These are phyloP conservation scores for Desmophyllum pertusum DNA, from an alignment of 92 coral and sea anemone genomes.

Conservation along the genomic window DNA sequence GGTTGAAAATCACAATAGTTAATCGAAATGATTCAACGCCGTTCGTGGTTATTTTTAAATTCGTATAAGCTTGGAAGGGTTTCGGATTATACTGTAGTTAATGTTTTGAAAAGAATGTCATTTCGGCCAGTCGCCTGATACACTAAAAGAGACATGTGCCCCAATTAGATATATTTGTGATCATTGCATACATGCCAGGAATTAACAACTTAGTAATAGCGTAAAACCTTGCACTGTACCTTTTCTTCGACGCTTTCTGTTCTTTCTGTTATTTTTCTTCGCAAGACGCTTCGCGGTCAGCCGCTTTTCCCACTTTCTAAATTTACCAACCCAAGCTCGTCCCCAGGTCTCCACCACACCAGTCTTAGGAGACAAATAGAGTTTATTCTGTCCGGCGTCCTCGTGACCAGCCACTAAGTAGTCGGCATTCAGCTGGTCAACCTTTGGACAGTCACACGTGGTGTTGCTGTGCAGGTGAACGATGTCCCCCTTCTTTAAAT, in stretches of 20 bases:
- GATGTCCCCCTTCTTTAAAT: conserved; percentile 30
- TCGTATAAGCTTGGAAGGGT: not conserved
- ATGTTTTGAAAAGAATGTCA: not conserved
- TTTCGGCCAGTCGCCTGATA: not conserved
- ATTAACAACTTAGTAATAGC: not conserved
- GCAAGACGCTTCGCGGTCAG: conserved; percentile 6
- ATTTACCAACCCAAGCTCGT: conserved; percentile 31
- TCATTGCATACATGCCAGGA: not conserved
- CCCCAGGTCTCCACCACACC: conserved; percentile 40
- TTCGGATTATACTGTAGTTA: not conserved
- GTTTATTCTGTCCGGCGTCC: conserved; percentile 8
- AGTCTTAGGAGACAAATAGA: conserved; percentile 13
- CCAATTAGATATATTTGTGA: not conserved
- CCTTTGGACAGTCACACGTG: conserved; percentile 42
- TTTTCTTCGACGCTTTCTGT: conserved; percentile 21
- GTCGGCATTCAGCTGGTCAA: not conserved
- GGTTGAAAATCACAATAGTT: not conserved
- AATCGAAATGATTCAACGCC: not conserved
- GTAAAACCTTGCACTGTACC: not conserved
- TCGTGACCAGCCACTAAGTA: conserved; percentile 44
- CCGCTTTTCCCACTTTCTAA: conserved; percentile 40
- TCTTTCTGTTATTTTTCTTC: not conserved
- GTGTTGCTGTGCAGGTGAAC: conserved; percentile 28
- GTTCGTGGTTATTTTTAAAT: not conserved
- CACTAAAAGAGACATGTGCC: not conserved